These are phyloP conservation scores for Notothenia coriiceps DNA, from an alignment of 2,113 vertebrate genomes.

Conservation along the genomic window DNA sequence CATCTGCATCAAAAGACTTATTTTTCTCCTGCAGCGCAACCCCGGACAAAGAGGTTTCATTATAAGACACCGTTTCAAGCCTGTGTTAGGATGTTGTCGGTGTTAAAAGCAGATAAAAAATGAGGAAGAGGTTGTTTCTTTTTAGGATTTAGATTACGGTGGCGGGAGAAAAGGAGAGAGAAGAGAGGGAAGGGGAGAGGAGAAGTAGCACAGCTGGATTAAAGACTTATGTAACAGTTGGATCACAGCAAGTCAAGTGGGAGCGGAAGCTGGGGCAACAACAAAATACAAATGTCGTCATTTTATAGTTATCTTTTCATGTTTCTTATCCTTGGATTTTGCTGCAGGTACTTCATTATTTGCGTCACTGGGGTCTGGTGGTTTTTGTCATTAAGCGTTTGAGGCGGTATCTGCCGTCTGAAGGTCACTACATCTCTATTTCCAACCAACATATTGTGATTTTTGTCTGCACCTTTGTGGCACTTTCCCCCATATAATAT, in stretches of 20 bases:
- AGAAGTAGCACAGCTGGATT: constrained; percentile 78
- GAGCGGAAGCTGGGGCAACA: constrained; percentile 57
- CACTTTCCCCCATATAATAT: background rate
- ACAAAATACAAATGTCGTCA: constrained; percentile 52
- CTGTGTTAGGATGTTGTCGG: constrained; percentile 1
- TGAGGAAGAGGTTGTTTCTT: constrained; percentile 18
- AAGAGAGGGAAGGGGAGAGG: constrained; percentile 26
- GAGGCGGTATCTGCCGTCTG: background rate
- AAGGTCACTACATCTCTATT: background rate
- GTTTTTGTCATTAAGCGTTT: background rate
- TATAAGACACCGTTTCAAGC: constrained; percentile 10
- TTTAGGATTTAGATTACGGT: constrained; percentile 50
- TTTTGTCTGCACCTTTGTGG: background rate
- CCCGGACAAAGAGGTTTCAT: constrained; percentile 30
- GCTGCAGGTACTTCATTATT: constrained; percentile 12
- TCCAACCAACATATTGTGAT: background rate
- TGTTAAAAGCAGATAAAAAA: constrained; percentile 28
- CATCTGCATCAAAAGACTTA: background rate
- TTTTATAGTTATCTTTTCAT: constrained; percentile 32
- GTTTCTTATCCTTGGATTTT: constrained; percentile 37
- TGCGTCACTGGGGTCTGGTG: constrained; percentile 20
- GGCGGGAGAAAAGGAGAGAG: constrained; percentile 43
- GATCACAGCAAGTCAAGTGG: constrained; percentile 65
- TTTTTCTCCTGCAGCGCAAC: constrained; percentile 5
- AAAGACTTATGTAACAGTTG: constrained; percentile 77